These are phyloP conservation scores for Tricholaema leucomelas DNA, from an alignment of 2,113 vertebrate species.

Conservation along the genomic window DNA sequence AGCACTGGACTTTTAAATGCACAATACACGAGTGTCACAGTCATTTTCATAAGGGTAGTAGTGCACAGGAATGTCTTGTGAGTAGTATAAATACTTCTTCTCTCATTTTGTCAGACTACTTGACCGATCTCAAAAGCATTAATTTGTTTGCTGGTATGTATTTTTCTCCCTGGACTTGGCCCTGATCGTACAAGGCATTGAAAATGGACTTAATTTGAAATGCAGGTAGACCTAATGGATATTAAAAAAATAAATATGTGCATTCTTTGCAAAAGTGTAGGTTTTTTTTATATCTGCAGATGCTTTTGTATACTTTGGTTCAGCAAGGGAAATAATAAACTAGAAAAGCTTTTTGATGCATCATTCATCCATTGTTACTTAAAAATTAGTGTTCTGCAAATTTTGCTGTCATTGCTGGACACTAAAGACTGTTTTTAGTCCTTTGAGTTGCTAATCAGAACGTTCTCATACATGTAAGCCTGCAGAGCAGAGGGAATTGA, in stretches of 20 bases:
- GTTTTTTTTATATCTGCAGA: background rate
- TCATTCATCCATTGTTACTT: too few species aligned
- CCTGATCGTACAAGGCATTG: background rate
- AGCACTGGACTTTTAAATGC: background rate
- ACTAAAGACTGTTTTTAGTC: background rate
- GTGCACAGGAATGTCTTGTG: background rate
- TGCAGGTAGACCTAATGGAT: background rate
- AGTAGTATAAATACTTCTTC: background rate
- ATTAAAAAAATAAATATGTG: background rate
- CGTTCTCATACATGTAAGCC: background rate
- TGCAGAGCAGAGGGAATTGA: background rate
- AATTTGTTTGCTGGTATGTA: background rate
- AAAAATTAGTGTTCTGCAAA: background rate
- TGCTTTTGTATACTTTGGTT: background rate
- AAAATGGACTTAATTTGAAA: background rate
- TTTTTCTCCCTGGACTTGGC: background rate
- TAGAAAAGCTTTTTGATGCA: background rate
- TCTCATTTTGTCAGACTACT: background rate
- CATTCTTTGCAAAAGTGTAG: background rate
- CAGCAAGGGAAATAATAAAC: background rate
- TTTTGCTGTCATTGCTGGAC: background rate
- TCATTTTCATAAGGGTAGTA: background rate
- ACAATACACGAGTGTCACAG: accelerated
- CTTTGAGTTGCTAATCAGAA: background rate
- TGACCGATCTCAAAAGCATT: background rate